Evolutionary conservation across 2,797 vertebrate genomes (phyloP), one percentile per base, ranked within the genome.

Genomic region (Ara ararauna): DNA sequence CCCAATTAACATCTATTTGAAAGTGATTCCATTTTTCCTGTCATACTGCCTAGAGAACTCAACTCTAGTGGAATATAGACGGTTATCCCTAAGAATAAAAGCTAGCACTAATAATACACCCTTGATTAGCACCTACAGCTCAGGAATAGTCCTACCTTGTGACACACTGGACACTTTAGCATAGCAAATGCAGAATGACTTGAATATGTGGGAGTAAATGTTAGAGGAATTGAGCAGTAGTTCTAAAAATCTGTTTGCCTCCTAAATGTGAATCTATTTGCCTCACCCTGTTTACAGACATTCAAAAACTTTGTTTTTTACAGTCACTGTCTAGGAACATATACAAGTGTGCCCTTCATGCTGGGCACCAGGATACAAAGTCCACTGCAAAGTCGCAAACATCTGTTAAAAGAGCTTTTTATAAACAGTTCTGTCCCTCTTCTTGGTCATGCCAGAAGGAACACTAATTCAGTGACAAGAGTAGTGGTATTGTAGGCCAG

Each of bases 401-500:
- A 83, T 19, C 22, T 81, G 20, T 54, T 93, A 65, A 90, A 89
- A 82, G 60, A 90, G 32, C 61, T 78, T 86, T 89, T 93, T 84
- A 40, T 81, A 80, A 85, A 18, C 11, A 86, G 14, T 86, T 84
- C 58, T 94, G 24, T 27, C 27, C 20, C 2, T 3, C 84, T 93
- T 76, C 83, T 88, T 40, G 61, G 56, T 93, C 77, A 89, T 56
- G 7, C 6, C 82, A 82, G 82, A 80, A 90, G 67, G 32, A 60
- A 87, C 47, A 84, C 7, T 79, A 72, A 92, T 92, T 94, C 91
- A 80, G 58, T 72, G n/a, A 93, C 75, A 94, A 56, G 83, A 68
- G 58, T 10, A 78, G 67, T 44, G 88, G 64, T 85, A 71, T 32
- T 86, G 36, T 68, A 62, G 78, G 40, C 34, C 40, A 85, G 67